A percentile compares a stretch with the other conserved stretches of the same genome.
Conservation (phyloP, 2,888 invertebrate species). For the Therioaphis trifolii region DNA sequence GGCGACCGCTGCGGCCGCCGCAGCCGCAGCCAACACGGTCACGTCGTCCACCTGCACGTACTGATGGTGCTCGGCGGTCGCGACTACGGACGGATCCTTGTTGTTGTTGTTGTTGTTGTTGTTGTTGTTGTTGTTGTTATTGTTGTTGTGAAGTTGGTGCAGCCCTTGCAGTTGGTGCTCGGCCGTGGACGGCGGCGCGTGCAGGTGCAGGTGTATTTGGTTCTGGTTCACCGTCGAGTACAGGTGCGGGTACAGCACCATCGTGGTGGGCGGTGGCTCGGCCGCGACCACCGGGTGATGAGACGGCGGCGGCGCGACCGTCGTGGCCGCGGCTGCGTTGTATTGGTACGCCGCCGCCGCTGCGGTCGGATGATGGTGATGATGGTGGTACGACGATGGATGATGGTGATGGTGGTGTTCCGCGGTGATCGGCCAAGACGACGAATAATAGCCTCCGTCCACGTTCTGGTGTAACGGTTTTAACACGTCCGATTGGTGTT, state of each 20-base stretch:
- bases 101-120: slow-evolving; percentile 26
- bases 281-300: slow-evolving; percentile 69
- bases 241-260: slow-evolving; percentile 82
- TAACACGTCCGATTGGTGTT: not conserved
- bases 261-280: slow-evolving; percentile 74
- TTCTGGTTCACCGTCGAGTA: slow-evolving; percentile 89
- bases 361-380: slow-evolving; percentile 66
- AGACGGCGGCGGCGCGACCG: slow-evolving; percentile 72
- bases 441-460: slow-evolving; percentile 33
- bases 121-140: slow-evolving; percentile 53
- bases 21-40: slow-evolving; percentile 18
- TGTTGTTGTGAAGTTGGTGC: not conserved
- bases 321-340: slow-evolving; percentile 69
- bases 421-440: slow-evolving; percentile 27
- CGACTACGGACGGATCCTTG: slow-evolving; percentile 12
- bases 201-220: slow-evolving; percentile 85
- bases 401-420: slow-evolving; percentile 64
- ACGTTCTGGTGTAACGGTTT: slow-evolving; percentile 25
- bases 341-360: slow-evolving; percentile 67
- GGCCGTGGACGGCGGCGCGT: slow-evolving; percentile 68
- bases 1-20: not conserved
- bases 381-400: slow-evolving; percentile 67
- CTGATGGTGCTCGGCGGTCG: slow-evolving; percentile 5
- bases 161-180: slow-evolving; percentile 52
- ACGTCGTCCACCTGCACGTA: slow-evolving; percentile 47